A percentile compares a stretch with the other conserved stretches of the same genome.
phyloP scores from a whole-genome alignment of 2,113 vertebrate species.

The Anseranas semipalmata region DNA sequence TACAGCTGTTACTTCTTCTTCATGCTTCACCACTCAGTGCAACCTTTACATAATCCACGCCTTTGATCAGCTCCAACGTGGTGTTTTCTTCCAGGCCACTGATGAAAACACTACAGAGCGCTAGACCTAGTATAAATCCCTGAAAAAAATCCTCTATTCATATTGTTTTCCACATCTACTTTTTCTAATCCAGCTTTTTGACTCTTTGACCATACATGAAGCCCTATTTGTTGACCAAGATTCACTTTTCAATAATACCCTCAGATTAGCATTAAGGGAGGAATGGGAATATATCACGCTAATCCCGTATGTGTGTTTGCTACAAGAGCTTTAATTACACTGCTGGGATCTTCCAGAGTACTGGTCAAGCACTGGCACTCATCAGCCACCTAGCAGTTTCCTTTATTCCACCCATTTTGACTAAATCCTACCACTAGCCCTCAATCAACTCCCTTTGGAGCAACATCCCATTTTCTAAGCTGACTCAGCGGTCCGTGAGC shows the following conservation, averaged over 20 bases:
- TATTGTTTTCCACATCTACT: neutral
- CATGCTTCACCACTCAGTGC: neutral
- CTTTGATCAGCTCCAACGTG: neutral
- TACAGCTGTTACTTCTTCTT: slow-evolving; percentile 10
- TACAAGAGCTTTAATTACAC: neutral
- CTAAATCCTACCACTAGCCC: neutral
- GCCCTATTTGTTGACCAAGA: neutral
- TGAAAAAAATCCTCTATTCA: slow-evolving; percentile 6
- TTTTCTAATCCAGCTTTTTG: neutral
- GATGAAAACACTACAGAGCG: slow-evolving; percentile 38
- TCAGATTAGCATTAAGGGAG: neutral
- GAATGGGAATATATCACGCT: neutral
- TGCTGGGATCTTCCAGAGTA: neutral
- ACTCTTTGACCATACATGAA: neutral
- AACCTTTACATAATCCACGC: slow-evolving; percentile 34
- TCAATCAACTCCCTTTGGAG: neutral
- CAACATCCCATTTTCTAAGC: neutral
- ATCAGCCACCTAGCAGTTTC: neutral
- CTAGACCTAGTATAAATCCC: neutral
- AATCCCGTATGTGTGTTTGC: neutral
- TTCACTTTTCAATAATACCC: neutral
- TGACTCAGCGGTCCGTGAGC: neutral
- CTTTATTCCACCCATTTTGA: neutral
- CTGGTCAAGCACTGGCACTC: neutral
- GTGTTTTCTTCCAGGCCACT: slow-evolving; percentile 29